Conservation (phyloP, 2,888 invertebrate genomes). For the Endomychus coccineus region DNA sequence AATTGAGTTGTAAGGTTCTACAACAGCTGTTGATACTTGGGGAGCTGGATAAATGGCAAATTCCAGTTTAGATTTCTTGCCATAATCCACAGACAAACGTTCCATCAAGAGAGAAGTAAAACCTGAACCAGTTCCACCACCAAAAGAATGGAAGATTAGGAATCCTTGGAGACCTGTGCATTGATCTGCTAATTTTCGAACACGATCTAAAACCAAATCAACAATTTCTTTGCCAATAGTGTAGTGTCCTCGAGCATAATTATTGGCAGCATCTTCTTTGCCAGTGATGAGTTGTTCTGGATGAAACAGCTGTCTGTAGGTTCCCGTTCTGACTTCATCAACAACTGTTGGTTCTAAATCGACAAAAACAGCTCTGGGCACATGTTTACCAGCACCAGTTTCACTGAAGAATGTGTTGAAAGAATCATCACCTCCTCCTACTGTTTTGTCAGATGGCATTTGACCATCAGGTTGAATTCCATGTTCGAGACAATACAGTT, state of each 20-base stretch:
- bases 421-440: slow-evolving; percentile 86
- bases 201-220: slow-evolving; percentile 71
- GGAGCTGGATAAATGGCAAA: slow-evolving; percentile 97
- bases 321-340: slow-evolving; percentile 87
- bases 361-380: slow-evolving; percentile 89
- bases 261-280: slow-evolving; percentile 97
- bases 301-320: slow-evolving; percentile 93
- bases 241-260: slow-evolving; percentile 96
- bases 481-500: slow-evolving; percentile 80
- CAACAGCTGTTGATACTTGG: slow-evolving; percentile 80
- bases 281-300: slow-evolving; percentile 95
- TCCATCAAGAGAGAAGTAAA: slow-evolving; percentile 97
- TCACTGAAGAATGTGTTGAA: slow-evolving; percentile 94
- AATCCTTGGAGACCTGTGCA: slow-evolving; percentile 90
- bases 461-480: slow-evolving; percentile 90
- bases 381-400: slow-evolving; percentile 93
- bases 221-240: slow-evolving; percentile 94
- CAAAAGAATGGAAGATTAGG: slow-evolving; percentile 94
- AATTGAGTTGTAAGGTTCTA: slow-evolving; percentile 97
- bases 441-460: slow-evolving; percentile 64
- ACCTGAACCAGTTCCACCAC: slow-evolving; percentile 89
- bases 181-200: slow-evolving; percentile 61
- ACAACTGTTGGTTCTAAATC: slow-evolving; percentile 96
- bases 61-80: slow-evolving; percentile 92
- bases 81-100: slow-evolving; percentile 90